Base-by-base conservation (phyloP, 2,113 vertebrate species). In the Pungitius pungitius region DNA sequence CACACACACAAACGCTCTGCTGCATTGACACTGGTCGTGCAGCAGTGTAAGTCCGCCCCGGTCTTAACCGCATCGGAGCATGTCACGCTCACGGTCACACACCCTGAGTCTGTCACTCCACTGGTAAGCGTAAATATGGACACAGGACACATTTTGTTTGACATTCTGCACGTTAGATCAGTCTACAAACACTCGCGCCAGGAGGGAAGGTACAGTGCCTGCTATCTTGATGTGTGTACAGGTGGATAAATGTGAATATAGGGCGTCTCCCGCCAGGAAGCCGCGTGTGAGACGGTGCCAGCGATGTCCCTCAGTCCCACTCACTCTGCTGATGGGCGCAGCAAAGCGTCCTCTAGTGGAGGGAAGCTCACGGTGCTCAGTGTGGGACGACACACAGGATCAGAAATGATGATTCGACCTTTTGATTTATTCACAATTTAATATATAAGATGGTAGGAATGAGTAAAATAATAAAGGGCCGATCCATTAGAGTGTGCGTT, bases 51-150 rank as follows among this genome's bases (percentile, higher is more conserved):
- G 15, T 22, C 70, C 52, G 12, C 39, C n/a, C 45, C 9, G 6
- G 1, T 52, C 71, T 72, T 67, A 78, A 14, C 60, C 35, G 51
- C 83, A 87, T 68, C 52, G 51, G 79, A 81, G 81, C 83, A 51
- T 80, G 63, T 74, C 68, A 0, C 17, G 59, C 27, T 58, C 66
- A 42, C n/a, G 57, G 75, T 78, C 81, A 88, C 81, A 88, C 88
- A 62, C 73, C 85, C 84, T 73, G 59, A 57, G 14, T 43, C 69
- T 51, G 55, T 72, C 54, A 0, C 69, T 75, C 42, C 3, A 2
- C 73, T 81, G 75, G 75, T 73, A 74, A 84, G 71, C 33, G 85
- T 75, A 90, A 91, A 91, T 78, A 91, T 85, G 71, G 74, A 85
- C 86, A 81, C 69, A 81, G 77, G 69, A 57, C 40, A 27, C 5